Conservation (phyloP, 2,888 invertebrate species). For the Heliconius charithonia region DNA sequence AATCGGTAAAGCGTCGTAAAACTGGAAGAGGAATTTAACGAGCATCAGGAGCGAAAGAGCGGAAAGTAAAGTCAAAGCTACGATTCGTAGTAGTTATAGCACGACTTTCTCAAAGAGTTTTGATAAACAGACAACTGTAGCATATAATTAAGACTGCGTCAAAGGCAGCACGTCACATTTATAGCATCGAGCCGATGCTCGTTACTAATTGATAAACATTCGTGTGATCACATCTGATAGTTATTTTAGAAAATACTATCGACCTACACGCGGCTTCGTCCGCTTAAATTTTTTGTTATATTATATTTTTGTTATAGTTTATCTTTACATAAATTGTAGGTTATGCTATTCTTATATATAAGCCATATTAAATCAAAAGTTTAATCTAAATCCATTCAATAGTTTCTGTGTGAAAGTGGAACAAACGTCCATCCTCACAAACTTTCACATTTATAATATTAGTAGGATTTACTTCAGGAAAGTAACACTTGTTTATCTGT, state of each 20-base stretch:
- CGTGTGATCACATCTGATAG: conserved; percentile 13
- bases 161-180: conserved; percentile 30
- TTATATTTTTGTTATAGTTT: too few relatives aligned
- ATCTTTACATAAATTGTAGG: too few relatives aligned
- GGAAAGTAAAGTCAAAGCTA: conserved; percentile 23
- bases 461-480: background rate
- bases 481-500: background rate
- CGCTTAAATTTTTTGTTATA: too few relatives aligned
- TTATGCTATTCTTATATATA: too few relatives aligned
- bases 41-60: conserved; percentile 24
- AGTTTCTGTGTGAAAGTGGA: too few relatives aligned
- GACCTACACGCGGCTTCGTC: too few relatives aligned
- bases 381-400: too few relatives aligned
- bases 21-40: conserved; percentile 23
- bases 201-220: conserved; percentile 32
- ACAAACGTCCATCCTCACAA: too few relatives aligned
- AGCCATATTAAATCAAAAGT: too few relatives aligned
- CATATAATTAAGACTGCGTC: conserved; percentile 25
- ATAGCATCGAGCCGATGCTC: conserved; percentile 6
- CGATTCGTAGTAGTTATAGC: conserved; percentile 11
- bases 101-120: conserved; percentile 27
- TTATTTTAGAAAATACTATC: background rate
- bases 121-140: conserved; percentile 27
- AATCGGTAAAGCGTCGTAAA: conserved; percentile 27
- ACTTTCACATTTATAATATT: too few relatives aligned